Evolutionary conservation across 2,888 invertebrate genomes (phyloP), one percentile per base, ranked within the genome.

Genomic region (Leucophenga maculata): DNA sequence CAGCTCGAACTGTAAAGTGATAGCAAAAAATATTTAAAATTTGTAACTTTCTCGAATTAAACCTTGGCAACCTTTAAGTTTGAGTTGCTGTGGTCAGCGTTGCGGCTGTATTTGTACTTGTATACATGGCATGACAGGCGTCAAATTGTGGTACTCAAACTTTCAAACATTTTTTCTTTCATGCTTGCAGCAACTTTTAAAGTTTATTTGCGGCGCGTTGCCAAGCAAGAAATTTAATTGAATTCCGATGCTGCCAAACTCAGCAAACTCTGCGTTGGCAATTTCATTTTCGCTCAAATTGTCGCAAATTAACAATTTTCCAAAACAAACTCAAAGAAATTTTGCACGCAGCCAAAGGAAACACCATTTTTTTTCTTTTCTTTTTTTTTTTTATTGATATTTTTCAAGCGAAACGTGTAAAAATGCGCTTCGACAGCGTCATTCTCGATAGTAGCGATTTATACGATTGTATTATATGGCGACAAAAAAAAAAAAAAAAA

Each of bases 111-210:
- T 26, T 4, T 26, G 26, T 26, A 4, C 4, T 26, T 26, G 26
- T 26, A 26, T 26, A 26, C 4, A 4, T 62, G 68, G 44, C 62
- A 55, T 54, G 22, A 48, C 54, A 14, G 67, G 22, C 62, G 46
- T 66, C 70, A 75, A 82, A 82, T 76, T 83, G 78, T 81, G 82
- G 81, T 80, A 83, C 70, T 67, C 67, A 64, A 67, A 4, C 4
- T 26, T 26, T 26, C 26, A 26, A 26, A n/a, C n/a, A n/a, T n/a
- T 26, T 26, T 11, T 39, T 39, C 11, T 39, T 39, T 39, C 39
- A 39, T 39, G 11, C 8, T 26, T 26, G 26, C 26, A 26, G 26
- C 26, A 26, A 26, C 26, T 26, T 11, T 39, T 6, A 39, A 68
- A 69, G 62, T 71, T 50, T 71, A 54, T 64, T 65, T 39, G 39